phyloP scores from a whole-genome alignment of 2,113 vertebrate species.

The Ciconia boyciana region DNA sequence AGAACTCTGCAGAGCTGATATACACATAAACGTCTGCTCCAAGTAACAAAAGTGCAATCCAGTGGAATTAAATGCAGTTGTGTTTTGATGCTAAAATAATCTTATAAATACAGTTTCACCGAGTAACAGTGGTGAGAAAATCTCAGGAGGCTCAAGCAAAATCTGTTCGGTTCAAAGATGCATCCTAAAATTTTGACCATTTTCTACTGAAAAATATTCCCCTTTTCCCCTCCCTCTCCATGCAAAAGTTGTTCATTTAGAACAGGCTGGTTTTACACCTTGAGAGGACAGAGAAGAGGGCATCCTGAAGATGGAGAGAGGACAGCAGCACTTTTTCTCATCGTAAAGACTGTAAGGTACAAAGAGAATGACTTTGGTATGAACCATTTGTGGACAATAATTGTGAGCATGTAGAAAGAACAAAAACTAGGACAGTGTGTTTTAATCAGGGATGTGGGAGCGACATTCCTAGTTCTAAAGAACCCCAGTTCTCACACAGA shows the following conservation, averaged over 20 bases:
- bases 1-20: slow-evolving; percentile 1
- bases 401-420: not conserved
- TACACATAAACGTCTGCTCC: not conserved
- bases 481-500: not conserved
- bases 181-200: not conserved
- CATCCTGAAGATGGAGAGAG: not conserved
- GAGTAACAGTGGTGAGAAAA: not conserved
- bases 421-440: not conserved
- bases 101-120: slow-evolving; percentile 14
- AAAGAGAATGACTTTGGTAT: not conserved
- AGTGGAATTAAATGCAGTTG: slow-evolving; percentile 30
- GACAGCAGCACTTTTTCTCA: not conserved
- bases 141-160: slow-evolving; percentile 7
- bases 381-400: not conserved
- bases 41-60: slow-evolving; percentile 22
- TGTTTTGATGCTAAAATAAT: slow-evolving; percentile 46
- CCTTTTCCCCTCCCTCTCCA: not conserved
- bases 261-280: not conserved
- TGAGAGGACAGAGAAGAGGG: not conserved
- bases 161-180: not conserved
- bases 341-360: not conserved
- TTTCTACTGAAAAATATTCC: not conserved
- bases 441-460: not conserved
- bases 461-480: not conserved
- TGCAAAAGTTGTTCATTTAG: not conserved